Evolutionary conservation across 2,888 invertebrate species (phyloP).

Genomic region (Drosophila fulvimacula): DNA sequence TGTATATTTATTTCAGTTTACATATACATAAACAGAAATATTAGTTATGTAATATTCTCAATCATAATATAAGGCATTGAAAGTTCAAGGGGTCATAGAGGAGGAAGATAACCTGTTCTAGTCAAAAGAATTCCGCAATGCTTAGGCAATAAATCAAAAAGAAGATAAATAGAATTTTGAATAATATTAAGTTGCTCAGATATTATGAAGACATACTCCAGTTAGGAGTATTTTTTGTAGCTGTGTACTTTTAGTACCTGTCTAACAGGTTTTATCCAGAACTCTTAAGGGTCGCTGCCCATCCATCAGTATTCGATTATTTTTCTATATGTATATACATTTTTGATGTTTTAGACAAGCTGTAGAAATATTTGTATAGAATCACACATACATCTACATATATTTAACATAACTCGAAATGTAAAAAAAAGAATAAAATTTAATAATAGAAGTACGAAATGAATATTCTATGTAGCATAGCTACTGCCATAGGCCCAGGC

Average conservation of each 20-base stretch:
- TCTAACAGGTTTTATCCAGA: conserved; percentile 21
- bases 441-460: conserved; percentile 55
- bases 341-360: neutral
- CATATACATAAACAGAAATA: neutral
- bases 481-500: conserved; percentile 26
- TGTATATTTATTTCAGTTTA: too few species aligned
- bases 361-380: conserved; percentile 9
- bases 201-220: conserved; percentile 4
- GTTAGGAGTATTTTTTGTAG: neutral
- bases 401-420: conserved; percentile 38
- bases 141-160: conserved; percentile 30
- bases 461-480: conserved; percentile 23
- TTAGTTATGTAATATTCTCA: conserved; percentile 19
- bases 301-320: conserved; percentile 6
- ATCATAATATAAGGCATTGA: conserved; percentile 12
- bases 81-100: conserved; percentile 27
- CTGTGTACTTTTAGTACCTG: neutral
- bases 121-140: conserved; percentile 27
- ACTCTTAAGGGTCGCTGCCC: conserved; percentile 12
- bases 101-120: conserved; percentile 42
- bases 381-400: conserved; percentile 11
- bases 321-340: neutral
- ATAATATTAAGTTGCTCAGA: neutral
- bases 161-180: conserved; percentile 3
- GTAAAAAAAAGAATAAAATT: conserved; percentile 8